Conservation (phyloP, 2,113 vertebrate species). For the Aptenodytes forsteri region DNA sequence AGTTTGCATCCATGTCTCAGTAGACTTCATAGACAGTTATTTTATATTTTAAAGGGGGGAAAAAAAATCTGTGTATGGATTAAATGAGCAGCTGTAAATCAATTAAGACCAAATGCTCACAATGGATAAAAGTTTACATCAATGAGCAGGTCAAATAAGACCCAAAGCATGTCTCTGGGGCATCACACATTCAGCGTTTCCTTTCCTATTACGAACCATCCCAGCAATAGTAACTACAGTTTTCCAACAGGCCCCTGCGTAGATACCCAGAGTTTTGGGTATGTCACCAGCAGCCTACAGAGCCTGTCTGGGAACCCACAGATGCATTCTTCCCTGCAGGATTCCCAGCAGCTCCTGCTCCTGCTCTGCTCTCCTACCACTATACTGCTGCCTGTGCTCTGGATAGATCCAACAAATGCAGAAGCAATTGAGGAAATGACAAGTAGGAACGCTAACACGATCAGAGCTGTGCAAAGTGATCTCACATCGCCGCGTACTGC, state of each 20-base stretch:
- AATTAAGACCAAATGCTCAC: neutral
- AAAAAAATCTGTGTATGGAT: neutral
- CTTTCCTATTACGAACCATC: neutral
- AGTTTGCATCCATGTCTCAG: neutral
- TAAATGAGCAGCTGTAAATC: neutral
- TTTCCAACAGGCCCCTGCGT: neutral
- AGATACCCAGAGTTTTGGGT: neutral
- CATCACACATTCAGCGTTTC: neutral
- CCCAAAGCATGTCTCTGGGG: neutral
- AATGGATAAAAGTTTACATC: neutral
- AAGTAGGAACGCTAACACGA: neutral
- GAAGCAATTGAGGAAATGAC: neutral
- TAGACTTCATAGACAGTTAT: neutral
- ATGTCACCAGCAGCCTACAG: neutral
- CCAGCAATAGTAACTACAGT: neutral
- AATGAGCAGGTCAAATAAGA: neutral
- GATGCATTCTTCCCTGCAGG: neutral
- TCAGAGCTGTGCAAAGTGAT: neutral
- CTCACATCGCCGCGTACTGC: rapidly evolving
- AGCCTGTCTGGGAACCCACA: neutral
- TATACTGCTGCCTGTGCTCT: neutral
- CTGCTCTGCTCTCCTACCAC: neutral
- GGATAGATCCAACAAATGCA: neutral
- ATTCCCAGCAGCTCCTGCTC: neutral
- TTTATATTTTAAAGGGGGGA: neutral